Evolutionary conservation across 2,113 vertebrate genomes (phyloP).

Genomic region (Petrocephalus microphthalmus): DNA sequence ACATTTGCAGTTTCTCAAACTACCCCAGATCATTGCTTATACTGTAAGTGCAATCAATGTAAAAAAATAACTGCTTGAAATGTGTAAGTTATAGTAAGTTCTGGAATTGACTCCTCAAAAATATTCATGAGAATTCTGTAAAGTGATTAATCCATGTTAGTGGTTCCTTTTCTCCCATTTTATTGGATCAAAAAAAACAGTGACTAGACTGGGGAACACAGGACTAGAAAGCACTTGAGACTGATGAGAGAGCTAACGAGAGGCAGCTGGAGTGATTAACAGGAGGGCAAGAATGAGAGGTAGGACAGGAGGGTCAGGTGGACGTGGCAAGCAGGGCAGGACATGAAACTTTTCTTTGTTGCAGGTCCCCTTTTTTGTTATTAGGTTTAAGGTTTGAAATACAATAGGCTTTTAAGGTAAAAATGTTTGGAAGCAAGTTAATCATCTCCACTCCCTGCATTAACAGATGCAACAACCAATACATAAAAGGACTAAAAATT

Average conservation of each 20-base stretch:
- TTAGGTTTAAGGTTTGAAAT: neutral
- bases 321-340: too few relatives aligned
- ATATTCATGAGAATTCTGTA: neutral
- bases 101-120: neutral
- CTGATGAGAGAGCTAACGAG: too few relatives aligned
- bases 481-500: slow-evolving; percentile 36
- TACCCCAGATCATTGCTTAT: neutral
- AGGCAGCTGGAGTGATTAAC: too few relatives aligned
- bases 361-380: neutral
- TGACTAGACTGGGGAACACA: too few relatives aligned
- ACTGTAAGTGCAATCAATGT: neutral
- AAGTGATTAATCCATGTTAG: neutral
- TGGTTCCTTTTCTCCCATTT: neutral
- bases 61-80: neutral
- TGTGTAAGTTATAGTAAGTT: neutral
- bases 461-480: neutral
- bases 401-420: neutral
- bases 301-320: too few relatives aligned
- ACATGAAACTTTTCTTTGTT: neutral
- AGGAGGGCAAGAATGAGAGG: too few relatives aligned
- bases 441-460: neutral
- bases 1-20: neutral
- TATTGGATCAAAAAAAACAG: too few relatives aligned
- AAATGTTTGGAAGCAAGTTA: neutral
- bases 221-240: too few relatives aligned